Evolutionary conservation across 2,888 invertebrate genomes (phyloP), one percentile per base, ranked within the genome.

Genomic region (Ormyrus pomaceus): DNA sequence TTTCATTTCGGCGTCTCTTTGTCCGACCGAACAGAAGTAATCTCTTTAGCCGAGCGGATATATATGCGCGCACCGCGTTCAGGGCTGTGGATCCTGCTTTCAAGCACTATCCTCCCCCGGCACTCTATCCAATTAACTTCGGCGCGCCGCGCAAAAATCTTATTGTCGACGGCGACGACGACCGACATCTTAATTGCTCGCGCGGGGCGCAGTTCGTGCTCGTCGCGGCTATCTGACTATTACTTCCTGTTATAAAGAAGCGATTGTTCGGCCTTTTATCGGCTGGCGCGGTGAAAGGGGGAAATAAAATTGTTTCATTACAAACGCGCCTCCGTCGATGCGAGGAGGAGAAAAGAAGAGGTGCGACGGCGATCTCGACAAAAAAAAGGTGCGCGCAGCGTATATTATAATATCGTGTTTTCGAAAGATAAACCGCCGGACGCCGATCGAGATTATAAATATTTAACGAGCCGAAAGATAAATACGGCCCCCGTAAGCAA

Each of bases 361-460:
- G 34, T 13, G 13, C 34, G 34, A 34, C 34, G 34, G 1, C 34
- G 34, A 1, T 34, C 34, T 34, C 34, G 2, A 2, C 3, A 0
- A 4, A 34, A 34, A 34, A 4, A 34, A 4, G 34, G 3, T 34
- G 4, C 34, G 34, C 34, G 34, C 34, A 34, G 34, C 34, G 34
- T 34, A 34, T 34, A 34, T 34, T 34, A 34, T 34, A 34, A 34
- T 61, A 46, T 13, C 75, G 53, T 69, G 45, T 64, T 69, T 62
- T 34, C 11, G 34, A 69, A 48, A 10, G 56, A 69, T 69, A 69
- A 76, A 76, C 11, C 8, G 46, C 61, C 34, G 69, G 62, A 76
- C 69, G 62, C 77, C 53, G 77, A 77, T 77, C 70, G 19, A 77
- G 64, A 19, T 34, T 71, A 59, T 77, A 77, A 71, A 77, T 77